Evolutionary conservation across 2,797 vertebrate genomes (phyloP).

Genomic region (Phalanger gymnotis): DNA sequence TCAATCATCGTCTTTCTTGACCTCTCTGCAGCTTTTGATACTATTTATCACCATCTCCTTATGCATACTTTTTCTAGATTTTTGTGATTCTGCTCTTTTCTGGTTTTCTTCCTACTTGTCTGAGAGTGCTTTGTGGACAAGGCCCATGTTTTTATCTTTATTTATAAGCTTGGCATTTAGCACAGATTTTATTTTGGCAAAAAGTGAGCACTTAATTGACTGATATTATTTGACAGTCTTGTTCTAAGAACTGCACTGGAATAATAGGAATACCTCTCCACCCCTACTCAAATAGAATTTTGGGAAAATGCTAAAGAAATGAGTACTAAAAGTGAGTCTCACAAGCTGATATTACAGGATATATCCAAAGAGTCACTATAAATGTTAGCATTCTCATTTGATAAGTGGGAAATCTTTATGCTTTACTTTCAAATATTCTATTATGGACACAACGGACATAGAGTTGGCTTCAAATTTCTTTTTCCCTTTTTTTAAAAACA

Average conservation of each 20-base stretch:
- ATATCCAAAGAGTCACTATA: not conserved
- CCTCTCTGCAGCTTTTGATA: constrained; percentile 23
- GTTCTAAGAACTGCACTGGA: constrained; percentile 1
- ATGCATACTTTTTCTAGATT: not conserved
- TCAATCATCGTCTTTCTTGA: constrained; percentile 24
- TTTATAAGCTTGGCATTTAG: not conserved
- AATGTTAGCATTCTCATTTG: constrained; percentile 10
- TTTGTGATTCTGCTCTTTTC: not conserved
- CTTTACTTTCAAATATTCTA: constrained; percentile 47
- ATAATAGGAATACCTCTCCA: constrained; percentile 23
- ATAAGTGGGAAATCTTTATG: constrained; percentile 23
- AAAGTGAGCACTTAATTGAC: not conserved
- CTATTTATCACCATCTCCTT: not conserved
- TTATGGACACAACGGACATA: constrained; percentile 55
- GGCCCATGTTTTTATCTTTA: not conserved
- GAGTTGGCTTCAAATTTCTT: constrained; percentile 19
- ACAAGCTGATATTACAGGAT: constrained; percentile 7
- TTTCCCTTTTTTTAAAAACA: constrained; percentile 25
- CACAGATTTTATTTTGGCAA: not conserved
- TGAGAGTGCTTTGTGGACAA: not conserved
- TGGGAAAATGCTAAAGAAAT: constrained; percentile 49
- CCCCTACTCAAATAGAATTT: constrained; percentile 52
- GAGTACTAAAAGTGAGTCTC: constrained; percentile 39
- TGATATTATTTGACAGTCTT: not conserved
- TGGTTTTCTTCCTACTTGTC: not conserved